These are phyloP conservation scores for Helostoma temminkii DNA, from an alignment of 2,797 vertebrate genomes.

Conservation along the genomic window DNA sequence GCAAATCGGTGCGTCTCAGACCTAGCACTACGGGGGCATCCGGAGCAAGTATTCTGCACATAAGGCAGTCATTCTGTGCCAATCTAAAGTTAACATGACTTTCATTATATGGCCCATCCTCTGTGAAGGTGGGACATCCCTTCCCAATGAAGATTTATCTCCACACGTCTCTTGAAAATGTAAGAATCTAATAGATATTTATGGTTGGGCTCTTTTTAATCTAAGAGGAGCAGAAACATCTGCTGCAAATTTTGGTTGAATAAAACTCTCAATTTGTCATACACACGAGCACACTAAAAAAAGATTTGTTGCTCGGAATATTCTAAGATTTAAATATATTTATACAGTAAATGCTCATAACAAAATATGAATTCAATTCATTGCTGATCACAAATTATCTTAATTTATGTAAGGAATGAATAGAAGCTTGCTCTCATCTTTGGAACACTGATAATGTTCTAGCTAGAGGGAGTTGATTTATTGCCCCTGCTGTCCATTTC, in stretches of 20 bases:
- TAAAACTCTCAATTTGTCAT: conserved; percentile 76
- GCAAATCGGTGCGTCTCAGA: conserved; percentile 21
- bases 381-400: conserved; percentile 27
- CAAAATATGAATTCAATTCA: conserved; percentile 1
- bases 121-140: conserved; percentile 66
- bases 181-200: conserved; percentile 81
- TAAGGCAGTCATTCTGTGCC: conserved; percentile 56
- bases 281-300: conserved; percentile 48
- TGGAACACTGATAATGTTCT: too few species aligned
- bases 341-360: not conserved
- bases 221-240: conserved; percentile 70
- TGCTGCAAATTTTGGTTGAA: conserved; percentile 66
- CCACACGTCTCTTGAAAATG: conserved; percentile 57
- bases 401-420: conserved; percentile 20
- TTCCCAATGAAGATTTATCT: conserved; percentile 76
- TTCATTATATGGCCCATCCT: conserved; percentile 61
- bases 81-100: conserved; percentile 66
- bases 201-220: conserved; percentile 83
- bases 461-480: too few species aligned
- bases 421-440: too few species aligned
- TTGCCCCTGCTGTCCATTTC: too few species aligned
- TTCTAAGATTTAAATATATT: conserved; percentile 32
- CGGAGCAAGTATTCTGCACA: conserved; percentile 49
- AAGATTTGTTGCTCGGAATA: conserved; percentile 33
- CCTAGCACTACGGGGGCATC: not conserved